Evolutionary conservation across 2,113 vertebrate species (phyloP).

Genomic region (Lophura nycthemera): DNA sequence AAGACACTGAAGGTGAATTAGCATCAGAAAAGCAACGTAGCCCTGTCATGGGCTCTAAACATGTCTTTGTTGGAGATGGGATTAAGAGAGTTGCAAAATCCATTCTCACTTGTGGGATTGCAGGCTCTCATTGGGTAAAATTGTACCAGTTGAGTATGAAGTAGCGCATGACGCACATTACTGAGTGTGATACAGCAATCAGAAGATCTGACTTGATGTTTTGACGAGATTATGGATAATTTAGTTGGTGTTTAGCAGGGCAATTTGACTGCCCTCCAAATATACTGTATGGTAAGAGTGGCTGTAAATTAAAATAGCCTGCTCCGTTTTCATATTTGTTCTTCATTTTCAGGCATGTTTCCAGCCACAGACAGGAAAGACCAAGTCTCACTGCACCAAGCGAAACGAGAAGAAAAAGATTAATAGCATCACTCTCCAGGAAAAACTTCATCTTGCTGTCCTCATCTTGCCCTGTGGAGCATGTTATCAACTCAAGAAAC

Average conservation of each 20-base stretch:
- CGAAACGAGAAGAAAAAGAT: background rate
- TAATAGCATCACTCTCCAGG: background rate
- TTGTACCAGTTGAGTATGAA: rapidly evolving
- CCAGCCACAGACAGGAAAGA: background rate
- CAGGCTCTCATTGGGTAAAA: background rate
- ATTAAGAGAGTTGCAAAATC: background rate
- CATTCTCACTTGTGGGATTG: background rate
- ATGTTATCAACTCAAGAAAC: background rate
- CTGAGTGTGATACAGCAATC: background rate
- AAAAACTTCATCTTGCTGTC: background rate
- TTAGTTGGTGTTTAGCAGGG: background rate
- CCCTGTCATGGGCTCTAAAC: background rate
- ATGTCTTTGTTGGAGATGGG: background rate
- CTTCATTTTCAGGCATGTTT: background rate
- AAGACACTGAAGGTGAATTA: background rate
- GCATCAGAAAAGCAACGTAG: background rate
- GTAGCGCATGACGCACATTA: rapidly evolving
- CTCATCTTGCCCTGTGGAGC: background rate
- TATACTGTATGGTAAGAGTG: background rate
- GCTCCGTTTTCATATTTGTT: background rate
- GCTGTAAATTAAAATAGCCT: background rate
- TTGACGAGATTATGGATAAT: background rate
- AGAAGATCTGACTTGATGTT: background rate
- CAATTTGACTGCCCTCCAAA: background rate
- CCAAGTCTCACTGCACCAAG: background rate